Evolutionary conservation across 2,797 vertebrate species (phyloP), one percentile per base, ranked within the genome.

Genomic region (Glossophaga mutica): DNA sequence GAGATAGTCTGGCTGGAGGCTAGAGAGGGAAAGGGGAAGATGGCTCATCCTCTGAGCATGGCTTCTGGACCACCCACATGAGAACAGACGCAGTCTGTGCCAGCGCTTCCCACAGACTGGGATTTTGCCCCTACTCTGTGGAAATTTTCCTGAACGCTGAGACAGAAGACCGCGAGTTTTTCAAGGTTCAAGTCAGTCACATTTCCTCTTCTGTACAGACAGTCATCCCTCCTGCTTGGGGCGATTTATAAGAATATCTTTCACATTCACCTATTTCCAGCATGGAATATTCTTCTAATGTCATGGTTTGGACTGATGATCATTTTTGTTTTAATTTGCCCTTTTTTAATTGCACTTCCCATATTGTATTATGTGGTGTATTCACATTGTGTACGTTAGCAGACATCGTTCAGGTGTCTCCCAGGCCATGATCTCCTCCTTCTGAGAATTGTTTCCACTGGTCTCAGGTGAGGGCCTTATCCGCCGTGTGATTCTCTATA

Each of bases 251-350:
- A 71, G 68, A 46, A 68, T 2, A 70, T 4, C 22, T 79, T 87
- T 85, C 57, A 94, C 16, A 76, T 83, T 81, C 48, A 42, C 29
- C 19, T 42, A 24, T 76, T 94, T 85, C n/a, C 12, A 24, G 5
- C 39, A 24, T 11, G 50, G 34, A 65, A 21, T 42, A 48, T 42
- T 84, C 42, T 83, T 29, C 1, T 48, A 26, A 85, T 44, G 18
- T 44, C 26, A 29, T 39, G 21, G 46, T 59, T 82, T 88, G 67
- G 8, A 85, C 79, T 85, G 87, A 70, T 94, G 44, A 24, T 83
- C 37, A 46, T 82, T 88, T 94, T 70, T 81, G 46, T 77, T 67
- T 91, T 70, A 89, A 87, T 82, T 91, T 81, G 1, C 52, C 24
- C 70, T 4, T 71, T 78, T 87, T 87, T 52, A 52, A 18, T 24